phyloP scores from a whole-genome alignment of 1,140 invertebrate genomes.

The Cotesia chilonis region DNA sequence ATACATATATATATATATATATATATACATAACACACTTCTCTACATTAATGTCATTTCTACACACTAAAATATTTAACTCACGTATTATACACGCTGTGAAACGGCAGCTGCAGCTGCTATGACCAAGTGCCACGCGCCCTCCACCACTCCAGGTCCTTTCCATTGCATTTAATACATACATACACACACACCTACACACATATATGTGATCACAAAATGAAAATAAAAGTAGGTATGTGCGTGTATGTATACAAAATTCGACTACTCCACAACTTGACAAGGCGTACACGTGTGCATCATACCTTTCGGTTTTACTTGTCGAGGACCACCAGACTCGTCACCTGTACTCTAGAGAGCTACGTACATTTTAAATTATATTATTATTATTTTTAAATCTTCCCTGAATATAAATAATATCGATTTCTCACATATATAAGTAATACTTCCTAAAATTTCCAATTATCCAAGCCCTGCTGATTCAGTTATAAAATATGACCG shows the following conservation, averaged over 20 bases:
- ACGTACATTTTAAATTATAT: constrained; percentile 30
- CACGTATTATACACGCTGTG: constrained; percentile 30
- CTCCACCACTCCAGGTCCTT: constrained; percentile 36
- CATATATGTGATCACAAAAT: background rate
- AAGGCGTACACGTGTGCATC: constrained; percentile 6
- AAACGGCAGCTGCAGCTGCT: constrained; percentile 58
- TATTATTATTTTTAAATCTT: background rate
- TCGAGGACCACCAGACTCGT: constrained; percentile 59
- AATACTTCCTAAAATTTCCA: too few relatives aligned
- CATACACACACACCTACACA: background rate
- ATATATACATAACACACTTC: background rate
- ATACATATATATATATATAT: background rate
- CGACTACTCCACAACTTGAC: too few relatives aligned
- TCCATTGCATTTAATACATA: constrained; percentile 46
- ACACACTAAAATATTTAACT: background rate
- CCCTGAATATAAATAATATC: background rate
- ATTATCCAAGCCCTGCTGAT: too few relatives aligned
- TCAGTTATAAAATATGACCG: too few relatives aligned
- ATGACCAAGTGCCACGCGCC: constrained; percentile 56
- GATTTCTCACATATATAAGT: too few relatives aligned
- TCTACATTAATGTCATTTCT: background rate
- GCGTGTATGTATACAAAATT: background rate
- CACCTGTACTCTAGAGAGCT: constrained; percentile 49
- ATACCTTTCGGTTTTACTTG: constrained; percentile 27
- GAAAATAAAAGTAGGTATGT: constrained; percentile 22